phyloP scores from a whole-genome alignment of 35 echinoderm and acorn worm species.

The Nesometra sesokonis region DNA sequence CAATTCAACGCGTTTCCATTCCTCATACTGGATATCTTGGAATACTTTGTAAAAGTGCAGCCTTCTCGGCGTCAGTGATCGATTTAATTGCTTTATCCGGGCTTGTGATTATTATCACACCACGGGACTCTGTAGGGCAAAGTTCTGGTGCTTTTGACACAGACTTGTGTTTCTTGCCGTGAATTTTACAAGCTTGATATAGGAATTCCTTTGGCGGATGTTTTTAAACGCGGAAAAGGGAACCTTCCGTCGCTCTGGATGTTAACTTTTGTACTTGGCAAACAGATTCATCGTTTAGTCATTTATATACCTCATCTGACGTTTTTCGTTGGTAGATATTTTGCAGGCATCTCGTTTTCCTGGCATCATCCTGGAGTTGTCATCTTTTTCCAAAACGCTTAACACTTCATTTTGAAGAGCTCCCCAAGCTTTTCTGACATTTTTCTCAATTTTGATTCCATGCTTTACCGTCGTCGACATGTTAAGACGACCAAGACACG shows the following conservation, averaged over 20 bases:
- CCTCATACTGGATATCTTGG: too few species aligned
- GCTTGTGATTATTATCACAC: too few species aligned
- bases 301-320: background rate
- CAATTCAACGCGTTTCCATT: background rate
- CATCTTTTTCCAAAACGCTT: conserved; percentile 7
- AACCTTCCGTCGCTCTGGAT: background rate
- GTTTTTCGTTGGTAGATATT: background rate
- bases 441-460: too few species aligned
- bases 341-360: conserved; percentile 17
- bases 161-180: conserved; percentile 23
- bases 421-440: background rate
- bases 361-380: conserved; percentile 18
- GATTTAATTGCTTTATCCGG: too few species aligned
- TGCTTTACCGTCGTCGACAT: background rate
- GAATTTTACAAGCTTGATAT: conserved; percentile 23
- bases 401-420: conserved; percentile 21
- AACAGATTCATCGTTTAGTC: background rate
- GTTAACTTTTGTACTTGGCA: background rate
- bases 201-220: background rate
- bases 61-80: too few species aligned
- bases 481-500: background rate
- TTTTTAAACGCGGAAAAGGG: background rate
- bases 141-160: conserved; percentile 1
- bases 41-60: background rate
- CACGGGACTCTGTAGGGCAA: background rate